Evolutionary conservation across 2,888 invertebrate species (phyloP), one percentile per base, ranked within the genome.

Genomic region (Caenorhabditis doughertyi): DNA sequence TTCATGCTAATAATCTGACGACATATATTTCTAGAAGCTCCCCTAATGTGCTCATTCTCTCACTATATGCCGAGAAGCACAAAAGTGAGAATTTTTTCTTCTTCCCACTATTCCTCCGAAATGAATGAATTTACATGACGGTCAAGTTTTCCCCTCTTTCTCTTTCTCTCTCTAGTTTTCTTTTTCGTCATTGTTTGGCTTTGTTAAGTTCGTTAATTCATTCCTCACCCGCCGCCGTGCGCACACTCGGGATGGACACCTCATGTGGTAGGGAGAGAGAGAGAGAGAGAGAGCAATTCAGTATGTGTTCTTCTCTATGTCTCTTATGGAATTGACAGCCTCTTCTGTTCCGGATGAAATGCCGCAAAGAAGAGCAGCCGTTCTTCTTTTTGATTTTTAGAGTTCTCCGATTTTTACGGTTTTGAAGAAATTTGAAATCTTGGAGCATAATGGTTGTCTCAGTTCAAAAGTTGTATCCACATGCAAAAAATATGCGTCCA

Each of bases 201-300:
- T 79, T 56, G 70, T 62, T 71, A 67, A 76, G 76, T 76, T 76
- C 67, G 58, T 58, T 67, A 76, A 76, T 76, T 76, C 76, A 68
- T 70, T 70, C 49, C 49, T n/a, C n/a, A 25, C n/a, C 44, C 62
- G 58, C 47, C 27, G 47, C 23, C 29, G 49, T 29, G 23, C 51
- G 35, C n/a, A 13, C 25, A n/a, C 2, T 18, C 44, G 44, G 60
- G 42, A 60, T 60, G 60, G 42, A 60, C 60, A 60, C 60, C 60
- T 60, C 60, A 27, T 23, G 51, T n/a, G n/a, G n/a, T n/a, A n/a
- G n/a, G n/a, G n/a, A n/a, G n/a, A n/a, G n/a, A n/a, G n/a, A n/a
- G n/a, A n/a, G n/a, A n/a, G 27, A 16, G 25, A 21, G 35, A 35
- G 49, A 58, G 58, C 18, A 35, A 32, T 35, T 51, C 51, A 4